Conservation (phyloP, 2,113 vertebrate species). For the Nipponia nippon region DNA sequence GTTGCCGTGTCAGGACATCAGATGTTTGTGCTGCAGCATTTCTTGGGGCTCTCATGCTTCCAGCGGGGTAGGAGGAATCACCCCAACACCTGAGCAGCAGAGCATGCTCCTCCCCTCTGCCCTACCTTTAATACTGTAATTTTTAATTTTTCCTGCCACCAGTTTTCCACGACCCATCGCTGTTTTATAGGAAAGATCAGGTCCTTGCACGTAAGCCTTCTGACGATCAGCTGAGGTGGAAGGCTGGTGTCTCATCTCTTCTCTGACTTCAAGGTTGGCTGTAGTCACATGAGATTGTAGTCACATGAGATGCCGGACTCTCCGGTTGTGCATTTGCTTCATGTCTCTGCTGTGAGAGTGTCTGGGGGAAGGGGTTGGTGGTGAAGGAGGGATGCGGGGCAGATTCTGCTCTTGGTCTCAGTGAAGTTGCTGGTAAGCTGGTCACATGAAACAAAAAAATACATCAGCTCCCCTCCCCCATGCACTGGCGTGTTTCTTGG, state of each 20-base stretch:
- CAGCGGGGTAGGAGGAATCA: neutral
- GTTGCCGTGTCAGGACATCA: too few relatives aligned
- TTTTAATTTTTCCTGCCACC: neutral
- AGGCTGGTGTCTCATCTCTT: neutral
- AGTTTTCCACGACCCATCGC: neutral
- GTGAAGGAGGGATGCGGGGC: neutral
- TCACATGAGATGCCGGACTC: neutral
- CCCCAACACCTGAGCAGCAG: neutral
- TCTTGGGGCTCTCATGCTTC: neutral
- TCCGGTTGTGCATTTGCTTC: neutral
- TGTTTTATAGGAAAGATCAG: neutral
- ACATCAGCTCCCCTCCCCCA: conserved; percentile 36
- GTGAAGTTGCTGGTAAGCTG: neutral
- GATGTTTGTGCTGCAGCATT: neutral
- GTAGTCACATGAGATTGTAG: neutral
- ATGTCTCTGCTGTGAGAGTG: neutral
- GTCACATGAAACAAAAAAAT: conserved; percentile 7
- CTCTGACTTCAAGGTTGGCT: neutral
- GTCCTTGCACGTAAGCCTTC: neutral
- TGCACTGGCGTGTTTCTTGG: conserved; percentile 25
- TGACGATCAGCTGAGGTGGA: neutral
- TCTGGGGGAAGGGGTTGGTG: neutral
- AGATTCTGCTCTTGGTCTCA: neutral
- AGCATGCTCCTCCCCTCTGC: neutral
- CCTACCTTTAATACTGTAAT: neutral